phyloP scores from a whole-genome alignment of 2,113 vertebrate species.

The Benitochromis conjunctus region DNA sequence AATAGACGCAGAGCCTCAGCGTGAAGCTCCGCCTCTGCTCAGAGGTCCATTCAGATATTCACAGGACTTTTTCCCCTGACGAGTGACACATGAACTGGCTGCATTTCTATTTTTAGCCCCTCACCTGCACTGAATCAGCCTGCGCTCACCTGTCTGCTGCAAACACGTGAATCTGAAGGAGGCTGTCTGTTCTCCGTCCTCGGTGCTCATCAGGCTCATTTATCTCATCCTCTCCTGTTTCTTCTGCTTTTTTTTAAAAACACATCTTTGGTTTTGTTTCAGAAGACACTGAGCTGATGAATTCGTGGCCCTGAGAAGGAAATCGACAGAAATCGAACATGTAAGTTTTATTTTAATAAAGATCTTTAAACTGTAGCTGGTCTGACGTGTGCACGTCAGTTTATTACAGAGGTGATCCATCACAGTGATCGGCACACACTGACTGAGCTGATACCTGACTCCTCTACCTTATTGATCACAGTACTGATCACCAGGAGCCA shows the following conservation, averaged over 20 bases:
- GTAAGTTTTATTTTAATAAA: background rate
- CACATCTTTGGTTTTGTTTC: background rate
- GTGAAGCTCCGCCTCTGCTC: background rate
- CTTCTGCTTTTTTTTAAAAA: background rate
- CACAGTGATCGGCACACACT: background rate
- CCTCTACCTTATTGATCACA: background rate
- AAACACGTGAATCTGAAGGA: background rate
- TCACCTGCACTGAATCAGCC: background rate
- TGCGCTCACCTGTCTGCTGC: background rate
- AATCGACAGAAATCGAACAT: background rate
- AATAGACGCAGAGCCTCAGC: background rate
- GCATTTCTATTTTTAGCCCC: background rate
- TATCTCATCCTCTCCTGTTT: background rate
- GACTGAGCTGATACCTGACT: background rate
- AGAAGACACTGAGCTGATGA: background rate
- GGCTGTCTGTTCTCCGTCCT: background rate
- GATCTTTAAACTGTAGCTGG: background rate
- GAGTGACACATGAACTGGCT: background rate
- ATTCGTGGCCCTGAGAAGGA: background rate
- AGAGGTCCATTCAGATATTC: background rate
- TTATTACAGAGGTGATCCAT: background rate
- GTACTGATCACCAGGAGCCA: background rate
- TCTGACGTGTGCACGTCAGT: no score
- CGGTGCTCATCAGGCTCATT: rapidly evolving
- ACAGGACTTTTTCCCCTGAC: rapidly evolving